These are phyloP conservation scores for Dugesia japonica DNA, from an alignment of 2,888 invertebrate species.

Conservation along the genomic window DNA sequence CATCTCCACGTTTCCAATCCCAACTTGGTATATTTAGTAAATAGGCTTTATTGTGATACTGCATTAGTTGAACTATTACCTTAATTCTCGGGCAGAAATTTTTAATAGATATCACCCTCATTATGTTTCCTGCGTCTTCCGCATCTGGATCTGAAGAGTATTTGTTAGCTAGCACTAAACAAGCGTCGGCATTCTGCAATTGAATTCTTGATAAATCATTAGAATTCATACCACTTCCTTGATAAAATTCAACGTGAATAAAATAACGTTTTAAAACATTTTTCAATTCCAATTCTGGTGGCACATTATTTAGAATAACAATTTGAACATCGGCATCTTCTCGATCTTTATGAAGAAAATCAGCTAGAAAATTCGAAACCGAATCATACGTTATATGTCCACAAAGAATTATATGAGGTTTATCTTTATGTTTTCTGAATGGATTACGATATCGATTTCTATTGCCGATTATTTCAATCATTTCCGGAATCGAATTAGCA, in stretches of 20 bases:
- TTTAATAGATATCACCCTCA: slow-evolving; percentile 99
- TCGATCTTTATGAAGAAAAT: slow-evolving; percentile 98
- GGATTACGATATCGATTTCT: slow-evolving; percentile 98
- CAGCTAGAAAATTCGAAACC: slow-evolving; percentile 98
- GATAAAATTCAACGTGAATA: slow-evolving; percentile 86
- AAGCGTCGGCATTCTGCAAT: slow-evolving; percentile 78
- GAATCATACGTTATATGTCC: slow-evolving; percentile 99
- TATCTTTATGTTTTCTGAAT: slow-evolving; percentile 98
- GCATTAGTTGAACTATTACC: slow-evolving; percentile 98
- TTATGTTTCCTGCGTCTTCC: slow-evolving; percentile 98
- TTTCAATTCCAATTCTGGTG: slow-evolving; percentile 96
- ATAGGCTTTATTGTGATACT: slow-evolving; percentile 99
- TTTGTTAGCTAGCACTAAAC: slow-evolving; percentile 95
- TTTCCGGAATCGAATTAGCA: slow-evolving; percentile 99
- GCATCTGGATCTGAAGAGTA: slow-evolving; percentile 99
- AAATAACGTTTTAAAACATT: slow-evolving; percentile 99
- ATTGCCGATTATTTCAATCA: slow-evolving; percentile 97
- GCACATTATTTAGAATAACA: slow-evolving; percentile 95
- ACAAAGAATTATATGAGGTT: slow-evolving; percentile 99
- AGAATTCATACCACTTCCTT: slow-evolving; percentile 99
- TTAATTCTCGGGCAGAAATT: slow-evolving; percentile 98
- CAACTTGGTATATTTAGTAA: slow-evolving; percentile 98
- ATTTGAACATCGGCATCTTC: slow-evolving; percentile 99
- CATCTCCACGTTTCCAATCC: slow-evolving; percentile 99
- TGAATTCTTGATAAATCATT: slow-evolving; percentile 92